phyloP scores from a whole-genome alignment of 2,797 vertebrate species.

The Eidolon dupreanum region DNA sequence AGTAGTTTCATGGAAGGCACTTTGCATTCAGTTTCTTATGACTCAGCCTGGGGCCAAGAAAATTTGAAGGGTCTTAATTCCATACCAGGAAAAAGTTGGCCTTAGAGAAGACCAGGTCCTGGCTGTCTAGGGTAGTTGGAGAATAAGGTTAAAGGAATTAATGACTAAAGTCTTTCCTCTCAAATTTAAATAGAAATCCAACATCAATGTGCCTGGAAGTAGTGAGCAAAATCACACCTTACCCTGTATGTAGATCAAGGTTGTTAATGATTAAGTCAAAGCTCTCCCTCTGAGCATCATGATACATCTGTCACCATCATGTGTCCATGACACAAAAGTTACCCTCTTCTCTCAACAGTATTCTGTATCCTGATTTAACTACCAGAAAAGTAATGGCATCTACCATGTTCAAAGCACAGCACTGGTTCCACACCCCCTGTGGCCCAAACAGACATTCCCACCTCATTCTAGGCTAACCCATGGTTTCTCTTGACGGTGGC shows the following conservation, averaged over 20 bases:
- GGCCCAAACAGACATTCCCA: background rate
- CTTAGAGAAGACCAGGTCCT: background rate
- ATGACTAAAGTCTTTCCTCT: background rate
- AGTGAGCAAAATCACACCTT: background rate
- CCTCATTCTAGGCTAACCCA: background rate
- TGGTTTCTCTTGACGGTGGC: background rate
- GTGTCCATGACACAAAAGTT: background rate
- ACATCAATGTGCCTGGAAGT: background rate
- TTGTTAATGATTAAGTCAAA: background rate
- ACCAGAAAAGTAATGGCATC: slow-evolving; percentile 54
- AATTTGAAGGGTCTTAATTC: background rate
- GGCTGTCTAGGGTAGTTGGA: background rate
- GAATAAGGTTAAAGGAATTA: background rate
- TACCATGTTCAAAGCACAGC: slow-evolving; percentile 47
- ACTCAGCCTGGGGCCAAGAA: background rate
- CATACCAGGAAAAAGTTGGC: background rate
- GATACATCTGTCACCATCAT: background rate
- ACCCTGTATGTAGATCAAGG: background rate
- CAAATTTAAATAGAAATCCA: background rate
- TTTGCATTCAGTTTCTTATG: background rate
- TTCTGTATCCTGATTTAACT: background rate
- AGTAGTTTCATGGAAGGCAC: background rate
- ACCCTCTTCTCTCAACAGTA: background rate
- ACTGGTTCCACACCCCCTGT: background rate
- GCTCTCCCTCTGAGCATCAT: background rate